Evolutionary conservation across 2,113 vertebrate genomes (phyloP).

Genomic region (Bubo scandiacus): DNA sequence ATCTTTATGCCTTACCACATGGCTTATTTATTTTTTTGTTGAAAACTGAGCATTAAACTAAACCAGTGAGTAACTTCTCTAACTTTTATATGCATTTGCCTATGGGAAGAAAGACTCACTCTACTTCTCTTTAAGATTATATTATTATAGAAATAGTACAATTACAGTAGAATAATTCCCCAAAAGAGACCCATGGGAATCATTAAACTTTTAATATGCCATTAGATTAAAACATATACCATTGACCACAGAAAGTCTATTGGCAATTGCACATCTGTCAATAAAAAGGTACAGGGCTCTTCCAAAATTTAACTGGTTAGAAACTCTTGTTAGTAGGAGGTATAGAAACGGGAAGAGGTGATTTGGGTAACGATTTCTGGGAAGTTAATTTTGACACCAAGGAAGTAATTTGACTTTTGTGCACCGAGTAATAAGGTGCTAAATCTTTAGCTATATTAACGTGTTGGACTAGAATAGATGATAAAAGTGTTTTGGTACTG

Average conservation of each 20-base stretch:
- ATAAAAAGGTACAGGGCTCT: neutral
- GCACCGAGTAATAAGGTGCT: neutral
- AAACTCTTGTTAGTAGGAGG: neutral
- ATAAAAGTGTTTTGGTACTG: constrained; percentile 16
- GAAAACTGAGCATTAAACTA: neutral
- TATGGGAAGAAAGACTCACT: neutral
- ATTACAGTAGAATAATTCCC: neutral
- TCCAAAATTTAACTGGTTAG: neutral
- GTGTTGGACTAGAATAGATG: neutral
- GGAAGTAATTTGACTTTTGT: constrained; percentile 11
- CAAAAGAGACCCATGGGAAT: neutral
- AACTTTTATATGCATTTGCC: neutral
- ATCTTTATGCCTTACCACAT: neutral
- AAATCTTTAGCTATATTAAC: constrained; percentile 31
- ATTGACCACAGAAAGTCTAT: neutral
- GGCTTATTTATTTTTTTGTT: neutral
- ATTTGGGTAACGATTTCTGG: neutral
- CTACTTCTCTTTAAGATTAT: neutral
- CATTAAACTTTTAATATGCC: neutral
- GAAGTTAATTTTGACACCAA: constrained; percentile 28
- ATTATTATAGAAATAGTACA: neutral
- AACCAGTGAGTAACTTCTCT: neutral
- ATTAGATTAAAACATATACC: neutral
- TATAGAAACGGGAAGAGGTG: neutral
- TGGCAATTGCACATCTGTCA: neutral